Conservation (phyloP, 2,888 invertebrate genomes). For the Latheticus oryzae region DNA sequence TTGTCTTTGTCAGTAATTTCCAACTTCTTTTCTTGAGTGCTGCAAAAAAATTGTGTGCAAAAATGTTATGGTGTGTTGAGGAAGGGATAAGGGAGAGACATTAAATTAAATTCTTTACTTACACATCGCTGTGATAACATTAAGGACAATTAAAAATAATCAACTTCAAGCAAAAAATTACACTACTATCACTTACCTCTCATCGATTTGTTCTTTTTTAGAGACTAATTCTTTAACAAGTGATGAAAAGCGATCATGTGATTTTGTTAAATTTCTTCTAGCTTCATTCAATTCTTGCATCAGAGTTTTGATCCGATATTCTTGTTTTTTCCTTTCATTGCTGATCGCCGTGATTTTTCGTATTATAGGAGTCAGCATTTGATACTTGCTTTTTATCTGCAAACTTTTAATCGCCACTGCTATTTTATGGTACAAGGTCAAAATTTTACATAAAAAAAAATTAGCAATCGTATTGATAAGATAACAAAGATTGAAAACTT, state of each 20-base stretch:
- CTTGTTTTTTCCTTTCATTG: slow-evolving; percentile 58
- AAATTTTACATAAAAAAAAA: slow-evolving; percentile 2
- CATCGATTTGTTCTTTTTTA: slow-evolving; percentile 59
- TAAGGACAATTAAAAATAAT: too few relatives aligned
- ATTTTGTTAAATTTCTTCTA: slow-evolving; percentile 53
- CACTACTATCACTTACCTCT: slow-evolving; percentile 55
- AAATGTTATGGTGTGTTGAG: slow-evolving; percentile 4
- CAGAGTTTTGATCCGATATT: slow-evolving; percentile 58
- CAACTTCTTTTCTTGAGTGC: slow-evolving; percentile 2
- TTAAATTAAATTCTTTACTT: background rate
- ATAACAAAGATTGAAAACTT: too few relatives aligned
- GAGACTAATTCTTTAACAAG: slow-evolving; percentile 56
- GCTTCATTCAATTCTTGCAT: slow-evolving; percentile 57
- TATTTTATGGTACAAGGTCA: slow-evolving; percentile 16
- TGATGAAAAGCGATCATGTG: slow-evolving; percentile 56
- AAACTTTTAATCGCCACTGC: slow-evolving; percentile 54
- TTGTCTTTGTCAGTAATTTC: slow-evolving; percentile 3
- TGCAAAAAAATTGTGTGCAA: slow-evolving; percentile 27
- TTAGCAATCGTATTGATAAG: background rate
- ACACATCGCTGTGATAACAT: too few relatives aligned
- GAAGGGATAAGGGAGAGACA: background rate
- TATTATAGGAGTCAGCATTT: slow-evolving; percentile 60
- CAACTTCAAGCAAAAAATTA: too few relatives aligned
- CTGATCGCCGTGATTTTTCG: slow-evolving; percentile 60
- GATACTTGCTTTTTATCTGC: slow-evolving; percentile 65